Percentiles rank a stretch among this genome's conserved stretches.
Evolutionary conservation across 2,113 vertebrate genomes (phyloP).

Genomic region (Rutilus rutilus): DNA sequence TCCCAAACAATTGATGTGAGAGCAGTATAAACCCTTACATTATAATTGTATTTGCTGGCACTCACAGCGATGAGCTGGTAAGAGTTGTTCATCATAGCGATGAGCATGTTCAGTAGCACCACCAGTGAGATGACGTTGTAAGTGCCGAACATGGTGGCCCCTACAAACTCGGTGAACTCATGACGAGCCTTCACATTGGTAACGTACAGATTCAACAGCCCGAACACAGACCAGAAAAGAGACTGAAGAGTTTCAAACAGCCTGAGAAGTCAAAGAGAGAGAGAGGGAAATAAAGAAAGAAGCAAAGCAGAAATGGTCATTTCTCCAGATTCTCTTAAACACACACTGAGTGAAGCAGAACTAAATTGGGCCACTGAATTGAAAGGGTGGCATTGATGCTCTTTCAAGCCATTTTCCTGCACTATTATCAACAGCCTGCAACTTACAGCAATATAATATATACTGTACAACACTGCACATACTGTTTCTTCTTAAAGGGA

Average conservation of each 20-base stretch:
- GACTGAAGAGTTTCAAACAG: constrained; percentile 90
- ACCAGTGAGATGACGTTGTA: constrained; percentile 91
- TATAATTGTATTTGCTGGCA: constrained; percentile 34
- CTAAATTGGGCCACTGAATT: background rate
- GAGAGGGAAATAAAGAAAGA: background rate
- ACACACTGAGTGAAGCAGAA: background rate
- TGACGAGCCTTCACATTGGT: constrained; percentile 90
- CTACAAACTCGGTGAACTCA: constrained; percentile 89
- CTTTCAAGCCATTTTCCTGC: background rate
- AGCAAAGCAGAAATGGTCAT: background rate
- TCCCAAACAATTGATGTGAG: background rate
- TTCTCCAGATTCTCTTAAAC: background rate
- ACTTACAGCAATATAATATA: too few species aligned
- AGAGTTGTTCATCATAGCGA: constrained; percentile 94
- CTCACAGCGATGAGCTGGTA: constrained; percentile 91
- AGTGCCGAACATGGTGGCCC: constrained; percentile 90
- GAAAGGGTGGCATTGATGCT: background rate
- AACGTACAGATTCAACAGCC: constrained; percentile 87
- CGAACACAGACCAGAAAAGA: constrained; percentile 90
- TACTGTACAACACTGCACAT: too few species aligned
- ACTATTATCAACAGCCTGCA: background rate
- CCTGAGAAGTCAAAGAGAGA: constrained; percentile 63
- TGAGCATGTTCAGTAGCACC: constrained; percentile 90
- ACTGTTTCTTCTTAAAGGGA: too few species aligned
- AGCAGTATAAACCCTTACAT: background rate